phyloP scores from a whole-genome alignment of 2,113 vertebrate species.

The Pangasianodon gigas region DNA sequence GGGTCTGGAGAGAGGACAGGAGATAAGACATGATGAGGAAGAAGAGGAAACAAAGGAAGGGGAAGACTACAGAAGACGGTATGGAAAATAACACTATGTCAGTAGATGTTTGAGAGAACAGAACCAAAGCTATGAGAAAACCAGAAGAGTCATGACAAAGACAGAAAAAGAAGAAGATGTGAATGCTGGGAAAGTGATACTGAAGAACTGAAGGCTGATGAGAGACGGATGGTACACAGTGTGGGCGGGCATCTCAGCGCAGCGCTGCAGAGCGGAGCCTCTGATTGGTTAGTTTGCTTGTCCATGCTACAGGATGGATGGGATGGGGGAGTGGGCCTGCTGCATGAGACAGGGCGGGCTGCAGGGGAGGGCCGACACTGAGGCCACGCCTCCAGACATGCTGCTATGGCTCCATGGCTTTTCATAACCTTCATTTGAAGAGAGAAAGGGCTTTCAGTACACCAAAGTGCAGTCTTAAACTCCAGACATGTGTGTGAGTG shows the following conservation, averaged over 20 bases:
- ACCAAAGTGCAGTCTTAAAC: constrained; percentile 72
- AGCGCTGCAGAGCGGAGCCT: constrained; percentile 66
- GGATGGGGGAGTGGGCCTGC: constrained; percentile 86
- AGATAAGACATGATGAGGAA: constrained; percentile 59
- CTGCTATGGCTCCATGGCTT: constrained; percentile 88
- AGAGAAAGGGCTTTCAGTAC: constrained; percentile 88
- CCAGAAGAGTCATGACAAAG: constrained; percentile 58
- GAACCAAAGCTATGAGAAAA: constrained; percentile 50
- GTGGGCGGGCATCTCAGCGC: constrained; percentile 54
- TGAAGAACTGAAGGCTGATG: constrained; percentile 48
- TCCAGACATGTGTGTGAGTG: constrained; percentile 57
- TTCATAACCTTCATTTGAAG: constrained; percentile 88
- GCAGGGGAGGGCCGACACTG: constrained; percentile 83
- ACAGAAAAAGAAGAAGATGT: constrained; percentile 51
- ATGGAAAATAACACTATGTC: constrained; percentile 44
- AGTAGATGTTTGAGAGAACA: constrained; percentile 51
- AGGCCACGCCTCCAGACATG: constrained; percentile 83
- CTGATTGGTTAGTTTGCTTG: constrained; percentile 77
- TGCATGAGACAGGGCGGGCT: constrained; percentile 86
- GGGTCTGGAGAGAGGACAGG: constrained; percentile 54
- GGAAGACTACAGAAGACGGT: constrained; percentile 11
- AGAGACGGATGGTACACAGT: constrained; percentile 53
- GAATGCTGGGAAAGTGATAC: constrained; percentile 52
- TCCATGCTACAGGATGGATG: constrained; percentile 87
- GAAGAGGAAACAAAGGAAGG: constrained; percentile 55